phyloP scores from a whole-genome alignment of 2,888 invertebrate genomes.

The Periphyllus acericola region DNA sequence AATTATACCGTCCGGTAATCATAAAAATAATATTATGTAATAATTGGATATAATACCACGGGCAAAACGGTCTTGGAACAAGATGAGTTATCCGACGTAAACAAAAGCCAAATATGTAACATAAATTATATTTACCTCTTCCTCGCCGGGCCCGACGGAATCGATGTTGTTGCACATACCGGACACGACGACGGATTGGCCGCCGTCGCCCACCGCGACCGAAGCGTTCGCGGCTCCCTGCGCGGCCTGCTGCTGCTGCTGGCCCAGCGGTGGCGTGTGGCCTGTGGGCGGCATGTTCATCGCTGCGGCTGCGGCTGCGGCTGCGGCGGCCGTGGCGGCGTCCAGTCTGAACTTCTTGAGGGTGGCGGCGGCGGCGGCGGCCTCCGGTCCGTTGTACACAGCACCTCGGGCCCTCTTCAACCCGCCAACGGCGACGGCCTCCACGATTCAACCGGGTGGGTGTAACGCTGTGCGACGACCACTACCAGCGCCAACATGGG shows the following conservation, averaged over 20 bases:
- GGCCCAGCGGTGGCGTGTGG: constrained; percentile 58
- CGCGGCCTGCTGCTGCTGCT: constrained; percentile 49
- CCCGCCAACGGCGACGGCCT: constrained; percentile 61
- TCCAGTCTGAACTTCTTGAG: constrained; percentile 61
- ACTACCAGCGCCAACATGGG: constrained; percentile 58
- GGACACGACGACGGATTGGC: constrained; percentile 69
- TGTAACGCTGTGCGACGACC: constrained; percentile 59
- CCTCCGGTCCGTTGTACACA: constrained; percentile 61
- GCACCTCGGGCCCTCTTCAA: constrained; percentile 62
- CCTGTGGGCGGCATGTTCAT: constrained; percentile 59
- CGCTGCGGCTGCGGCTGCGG: constrained; percentile 53
- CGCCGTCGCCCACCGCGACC: constrained; percentile 71
- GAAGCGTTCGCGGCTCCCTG: constrained; percentile 66
- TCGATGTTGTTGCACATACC: constrained; percentile 93
- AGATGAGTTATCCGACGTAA: too few relatives aligned
- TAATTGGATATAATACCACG: too few relatives aligned
- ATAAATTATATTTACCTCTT: constrained; percentile 79
- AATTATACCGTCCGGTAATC: background rate
- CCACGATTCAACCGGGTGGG: constrained; percentile 62
- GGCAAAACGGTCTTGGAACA: too few relatives aligned
- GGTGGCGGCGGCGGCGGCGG: constrained; percentile 56
- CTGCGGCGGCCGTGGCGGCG: constrained; percentile 51
- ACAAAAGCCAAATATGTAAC: too few relatives aligned
- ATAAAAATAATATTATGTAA: too few relatives aligned
- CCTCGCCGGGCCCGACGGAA: constrained; percentile 95